Base-by-base conservation (phyloP, 2,113 vertebrate species). In the Crocuta crocuta region DNA sequence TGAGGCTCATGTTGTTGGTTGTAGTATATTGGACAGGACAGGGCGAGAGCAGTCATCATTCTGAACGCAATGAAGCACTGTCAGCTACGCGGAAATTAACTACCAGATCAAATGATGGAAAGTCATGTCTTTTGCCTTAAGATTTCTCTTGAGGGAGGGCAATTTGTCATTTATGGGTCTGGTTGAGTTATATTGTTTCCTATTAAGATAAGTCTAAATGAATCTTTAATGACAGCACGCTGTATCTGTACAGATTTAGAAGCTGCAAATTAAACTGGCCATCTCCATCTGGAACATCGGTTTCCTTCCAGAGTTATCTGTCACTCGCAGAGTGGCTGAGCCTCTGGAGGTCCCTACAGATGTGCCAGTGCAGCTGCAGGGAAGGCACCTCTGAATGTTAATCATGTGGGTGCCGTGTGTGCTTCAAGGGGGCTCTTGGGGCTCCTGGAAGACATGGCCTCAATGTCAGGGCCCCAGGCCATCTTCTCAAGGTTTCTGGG, bases 151-250 rank as follows among this genome's bases (percentile, higher is more conserved):
- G 68, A 79, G 81, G 93, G 89, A 93, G 58, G 86, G 39, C 65
- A 11, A 80, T 97, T 89, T 97, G 98, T 98, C 97, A 97, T 88
- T 81, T 71, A 80, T 21, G 91, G 70, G 81, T 74, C 92, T 80
- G 90, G 85, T 83, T 89, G 94, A 92, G 70, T 92, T 96, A 74
- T 33, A 78, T 11, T 70, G 93, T 66, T 95, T 97, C 96, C 93
- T 96, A 82, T 97, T 93, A 95, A 39, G 95, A 95, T 74, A 94
- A 91, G 89, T 96, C 96, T 86, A 95, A 97, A 96, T 98, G 98
- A 94, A 90, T 98, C 83, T 96, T 97, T 96, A 96, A 97, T 92
- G 97, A 93, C n/a, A 65, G 93, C 76, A 78, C 31, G 28, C 73
- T 24, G 55, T 66, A n/a, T 92, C 94, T 71, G 88, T 28, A 53